Conservation (phyloP, 2,797 vertebrate species). For the Schizopygopsis pylzovi region DNA sequence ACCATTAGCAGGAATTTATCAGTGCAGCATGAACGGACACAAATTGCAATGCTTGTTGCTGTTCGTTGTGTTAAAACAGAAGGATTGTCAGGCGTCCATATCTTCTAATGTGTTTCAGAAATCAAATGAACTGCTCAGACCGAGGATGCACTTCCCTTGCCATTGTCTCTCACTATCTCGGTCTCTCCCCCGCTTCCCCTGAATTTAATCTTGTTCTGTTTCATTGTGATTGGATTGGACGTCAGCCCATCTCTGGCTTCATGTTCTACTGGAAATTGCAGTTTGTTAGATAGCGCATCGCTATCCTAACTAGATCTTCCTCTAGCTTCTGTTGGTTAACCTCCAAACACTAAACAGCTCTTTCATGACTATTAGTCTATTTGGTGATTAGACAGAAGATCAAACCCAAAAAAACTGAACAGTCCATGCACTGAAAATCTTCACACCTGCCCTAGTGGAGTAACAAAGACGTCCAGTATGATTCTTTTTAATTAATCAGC, state of each 20-base stretch:
- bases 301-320: constrained; percentile 6
- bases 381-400: not conserved
- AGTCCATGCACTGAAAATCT: too few species aligned
- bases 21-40: constrained; percentile 18
- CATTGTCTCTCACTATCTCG: constrained; percentile 19
- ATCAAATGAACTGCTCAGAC: constrained; percentile 30
- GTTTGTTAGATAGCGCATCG: not conserved
- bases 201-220: constrained; percentile 35
- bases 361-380: not conserved
- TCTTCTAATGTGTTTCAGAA: constrained; percentile 1
- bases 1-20: constrained; percentile 42
- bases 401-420: not conserved
- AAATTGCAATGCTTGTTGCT: constrained; percentile 36
- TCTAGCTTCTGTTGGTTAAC: not conserved
- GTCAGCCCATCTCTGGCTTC: not conserved
- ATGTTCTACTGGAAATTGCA: not conserved
- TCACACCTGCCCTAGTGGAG: not conserved
- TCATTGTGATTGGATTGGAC: constrained; percentile 23
- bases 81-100: constrained; percentile 33
- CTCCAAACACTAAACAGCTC: not conserved
- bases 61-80: constrained; percentile 13
- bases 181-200: constrained; percentile 15
- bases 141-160: constrained; percentile 28
- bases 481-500: not conserved
- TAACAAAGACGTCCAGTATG: not conserved